Evolutionary conservation across 2,113 vertebrate genomes (phyloP).

Genomic region (Oryzias curvinotus): DNA sequence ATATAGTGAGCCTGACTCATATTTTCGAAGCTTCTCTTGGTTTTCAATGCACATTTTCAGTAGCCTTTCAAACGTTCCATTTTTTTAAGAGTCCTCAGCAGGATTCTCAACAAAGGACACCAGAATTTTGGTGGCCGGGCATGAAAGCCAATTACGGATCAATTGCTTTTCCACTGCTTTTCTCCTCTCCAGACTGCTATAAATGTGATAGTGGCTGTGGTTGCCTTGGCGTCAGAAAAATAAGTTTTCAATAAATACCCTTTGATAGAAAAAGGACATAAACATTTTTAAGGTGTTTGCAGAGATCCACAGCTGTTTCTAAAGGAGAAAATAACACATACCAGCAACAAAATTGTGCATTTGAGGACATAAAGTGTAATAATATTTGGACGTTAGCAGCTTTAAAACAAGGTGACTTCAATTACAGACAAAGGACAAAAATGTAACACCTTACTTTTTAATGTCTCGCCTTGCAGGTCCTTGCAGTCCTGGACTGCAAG

Average conservation of each 20-base stretch:
- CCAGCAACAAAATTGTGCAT: no score
- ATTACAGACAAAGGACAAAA: no score
- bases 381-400: no score
- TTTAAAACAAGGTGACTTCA: no score
- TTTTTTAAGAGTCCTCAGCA: background rate
- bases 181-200: no score
- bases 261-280: slow-evolving; percentile 34
- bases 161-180: background rate
- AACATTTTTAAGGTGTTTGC: background rate
- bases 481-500: no score
- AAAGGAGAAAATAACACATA: background rate
- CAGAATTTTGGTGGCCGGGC: background rate
- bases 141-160: slow-evolving; percentile 8
- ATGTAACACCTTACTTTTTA: no score
- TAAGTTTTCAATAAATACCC: slow-evolving; percentile 17
- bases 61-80: background rate
- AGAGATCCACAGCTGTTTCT: background rate
- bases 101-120: slow-evolving; percentile 1
- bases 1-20: no score
- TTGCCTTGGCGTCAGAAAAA: slow-evolving; percentile 45
- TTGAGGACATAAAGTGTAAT: no score
- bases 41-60: no score
- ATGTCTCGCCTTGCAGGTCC: no score
- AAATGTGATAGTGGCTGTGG: slow-evolving; percentile 26
- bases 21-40: no score